These are phyloP conservation scores for Pelodytes ibericus DNA, from an alignment of 2,797 vertebrate genomes.

Conservation along the genomic window DNA sequence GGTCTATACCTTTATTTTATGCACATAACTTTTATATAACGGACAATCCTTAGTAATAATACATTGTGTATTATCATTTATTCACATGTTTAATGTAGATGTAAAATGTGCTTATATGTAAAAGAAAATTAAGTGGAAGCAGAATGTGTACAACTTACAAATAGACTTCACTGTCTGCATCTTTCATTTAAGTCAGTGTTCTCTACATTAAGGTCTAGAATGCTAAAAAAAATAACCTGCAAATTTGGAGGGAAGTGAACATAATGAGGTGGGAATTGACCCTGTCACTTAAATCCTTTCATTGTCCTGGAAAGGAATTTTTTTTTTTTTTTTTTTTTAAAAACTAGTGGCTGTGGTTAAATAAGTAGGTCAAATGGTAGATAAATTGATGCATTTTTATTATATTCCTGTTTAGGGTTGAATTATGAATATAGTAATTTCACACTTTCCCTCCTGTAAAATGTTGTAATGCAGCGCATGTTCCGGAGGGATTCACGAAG, in stretches of 20 bases:
- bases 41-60: too few species aligned
- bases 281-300: background rate
- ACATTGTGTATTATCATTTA: too few species aligned
- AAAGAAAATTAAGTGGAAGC: too few species aligned
- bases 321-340: too few species aligned
- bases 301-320: background rate
- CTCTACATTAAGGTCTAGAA: background rate
- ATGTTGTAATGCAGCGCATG: slow-evolving; percentile 26
- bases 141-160: too few species aligned
- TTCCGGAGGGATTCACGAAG: slow-evolving; percentile 36
- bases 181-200: background rate
- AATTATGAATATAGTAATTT: background rate
- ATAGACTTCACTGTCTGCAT: background rate
- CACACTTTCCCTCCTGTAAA: slow-evolving; percentile 27
- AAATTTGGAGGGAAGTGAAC: background rate
- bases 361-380: slow-evolving; percentile 22
- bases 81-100: too few species aligned
- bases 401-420: background rate
- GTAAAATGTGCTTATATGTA: too few species aligned
- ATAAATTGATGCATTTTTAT: slow-evolving; percentile 18
- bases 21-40: too few species aligned
- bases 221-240: background rate
- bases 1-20: too few species aligned
- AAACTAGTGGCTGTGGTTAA: background rate
- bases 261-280: slow-evolving; percentile 19